These are phyloP conservation scores for Pseudanteris insignis DNA, from an alignment of 2,888 invertebrate genomes.

Conservation along the genomic window DNA sequence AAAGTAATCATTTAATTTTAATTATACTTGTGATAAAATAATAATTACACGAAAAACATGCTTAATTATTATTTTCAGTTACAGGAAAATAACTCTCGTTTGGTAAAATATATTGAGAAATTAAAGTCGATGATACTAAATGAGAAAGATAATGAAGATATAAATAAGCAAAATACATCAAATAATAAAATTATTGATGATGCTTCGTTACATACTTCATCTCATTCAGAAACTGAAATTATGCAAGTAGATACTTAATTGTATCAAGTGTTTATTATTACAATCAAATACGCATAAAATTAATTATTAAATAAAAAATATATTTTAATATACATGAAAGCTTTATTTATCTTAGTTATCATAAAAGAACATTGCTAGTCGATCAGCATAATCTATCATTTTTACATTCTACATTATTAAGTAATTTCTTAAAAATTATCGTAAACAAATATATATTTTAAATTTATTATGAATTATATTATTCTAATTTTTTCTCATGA, in stretches of 20 bases:
- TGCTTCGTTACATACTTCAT: background rate
- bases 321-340: too few relatives aligned
- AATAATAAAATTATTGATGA: constrained; percentile 4
- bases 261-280: background rate
- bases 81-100: constrained; percentile 6
- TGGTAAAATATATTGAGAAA: constrained; percentile 1
- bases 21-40: background rate
- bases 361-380: too few relatives aligned
- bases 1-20: constrained; percentile 22
- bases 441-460: too few relatives aligned
- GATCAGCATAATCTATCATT: too few relatives aligned
- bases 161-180: too few relatives aligned
- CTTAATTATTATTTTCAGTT: constrained; percentile 4
- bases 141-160: background rate
- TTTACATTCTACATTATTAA: too few relatives aligned
- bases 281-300: too few relatives aligned
- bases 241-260: constrained; percentile 12
- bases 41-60: background rate
- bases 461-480: too few relatives aligned
- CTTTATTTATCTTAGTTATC: too few relatives aligned
- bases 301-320: too few relatives aligned
- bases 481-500: too few relatives aligned
- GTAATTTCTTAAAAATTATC: too few relatives aligned
- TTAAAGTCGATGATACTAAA: background rate
- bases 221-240: constrained; percentile 6